Percentiles rank a stretch among this genome's conserved stretches.
Evolutionary conservation across 2,888 invertebrate species (phyloP).

Genomic region (Prosopocoilus inquinatus): DNA sequence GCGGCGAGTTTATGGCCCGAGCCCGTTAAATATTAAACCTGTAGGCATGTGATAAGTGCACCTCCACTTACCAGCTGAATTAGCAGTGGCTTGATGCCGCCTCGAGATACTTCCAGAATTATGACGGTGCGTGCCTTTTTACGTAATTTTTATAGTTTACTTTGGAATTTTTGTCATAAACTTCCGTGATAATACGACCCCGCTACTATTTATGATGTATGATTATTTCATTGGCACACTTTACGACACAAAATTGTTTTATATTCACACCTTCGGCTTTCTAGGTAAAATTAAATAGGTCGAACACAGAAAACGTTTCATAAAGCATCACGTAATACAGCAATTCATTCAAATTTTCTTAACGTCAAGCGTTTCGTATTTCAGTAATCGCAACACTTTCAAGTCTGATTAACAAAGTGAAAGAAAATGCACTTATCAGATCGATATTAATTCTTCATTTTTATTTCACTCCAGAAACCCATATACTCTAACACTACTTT

Average conservation of each 20-base stretch:
- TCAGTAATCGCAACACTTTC: background rate
- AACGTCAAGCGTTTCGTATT: background rate
- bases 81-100: constrained; percentile 39
- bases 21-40: constrained; percentile 49
- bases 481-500: too few species aligned
- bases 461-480: too few species aligned
- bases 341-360: background rate
- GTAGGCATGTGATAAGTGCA: constrained; percentile 48
- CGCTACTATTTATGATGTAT: too few species aligned
- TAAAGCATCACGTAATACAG: background rate
- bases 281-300: too few species aligned
- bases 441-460: too few species aligned
- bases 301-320: too few species aligned
- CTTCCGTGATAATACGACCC: too few species aligned
- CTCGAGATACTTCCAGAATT: constrained; percentile 42
- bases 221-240: background rate
- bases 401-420: background rate
- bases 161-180: too few species aligned
- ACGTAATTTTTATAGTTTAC: constrained; percentile 22
- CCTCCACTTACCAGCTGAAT: constrained; percentile 45
- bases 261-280: background rate
- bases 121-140: constrained; percentile 37
- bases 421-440: too few species aligned
- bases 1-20: constrained; percentile 39
- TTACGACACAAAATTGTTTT: constrained; percentile 1